phyloP scores from a whole-genome alignment of 1,140 invertebrate species.

The Xylocopa sonorina region DNA sequence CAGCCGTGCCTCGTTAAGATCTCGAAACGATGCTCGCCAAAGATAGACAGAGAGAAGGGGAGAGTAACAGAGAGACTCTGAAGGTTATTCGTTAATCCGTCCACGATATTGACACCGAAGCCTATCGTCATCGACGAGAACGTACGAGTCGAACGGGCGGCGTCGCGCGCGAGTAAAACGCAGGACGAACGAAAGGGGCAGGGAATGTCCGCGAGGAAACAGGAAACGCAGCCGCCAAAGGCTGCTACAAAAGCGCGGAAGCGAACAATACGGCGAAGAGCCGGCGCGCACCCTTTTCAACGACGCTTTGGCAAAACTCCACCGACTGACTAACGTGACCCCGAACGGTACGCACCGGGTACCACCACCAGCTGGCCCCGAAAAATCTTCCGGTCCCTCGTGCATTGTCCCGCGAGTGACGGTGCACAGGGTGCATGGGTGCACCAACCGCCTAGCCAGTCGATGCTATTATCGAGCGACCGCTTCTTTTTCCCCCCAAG shows the following conservation, averaged over 20 bases:
- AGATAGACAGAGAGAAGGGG: too few relatives aligned
- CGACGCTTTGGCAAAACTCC: too few relatives aligned
- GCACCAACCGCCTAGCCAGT: slow-evolving; percentile 52
- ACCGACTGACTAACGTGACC: not conserved
- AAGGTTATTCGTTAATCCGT: slow-evolving; percentile 44
- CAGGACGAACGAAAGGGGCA: too few relatives aligned
- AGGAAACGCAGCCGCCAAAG: slow-evolving; percentile 24
- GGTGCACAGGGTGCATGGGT: too few relatives aligned
- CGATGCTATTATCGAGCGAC: slow-evolving; percentile 59
- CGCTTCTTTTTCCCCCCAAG: slow-evolving; percentile 66
- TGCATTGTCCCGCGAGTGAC: slow-evolving; percentile 57
- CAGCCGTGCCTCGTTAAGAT: slow-evolving; percentile 60
- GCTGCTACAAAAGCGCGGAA: slow-evolving; percentile 36
- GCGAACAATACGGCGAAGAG: slow-evolving; percentile 24
- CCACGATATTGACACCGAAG: slow-evolving; percentile 26
- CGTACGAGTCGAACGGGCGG: too few relatives aligned
- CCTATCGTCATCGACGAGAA: too few relatives aligned
- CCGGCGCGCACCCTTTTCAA: slow-evolving; percentile 21
- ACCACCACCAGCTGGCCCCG: slow-evolving; percentile 62
- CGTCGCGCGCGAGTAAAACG: not conserved
- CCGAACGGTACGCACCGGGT: too few relatives aligned
- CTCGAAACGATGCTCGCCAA: slow-evolving; percentile 59
- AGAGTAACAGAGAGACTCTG: too few relatives aligned
- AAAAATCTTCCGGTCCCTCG: slow-evolving; percentile 56
- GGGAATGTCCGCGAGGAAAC: slow-evolving; percentile 9